A percentile compares a stretch with the other conserved stretches of the same genome.
Conservation (phyloP, 2,113 vertebrate genomes). For the Ptychochromis oligacanthus region DNA sequence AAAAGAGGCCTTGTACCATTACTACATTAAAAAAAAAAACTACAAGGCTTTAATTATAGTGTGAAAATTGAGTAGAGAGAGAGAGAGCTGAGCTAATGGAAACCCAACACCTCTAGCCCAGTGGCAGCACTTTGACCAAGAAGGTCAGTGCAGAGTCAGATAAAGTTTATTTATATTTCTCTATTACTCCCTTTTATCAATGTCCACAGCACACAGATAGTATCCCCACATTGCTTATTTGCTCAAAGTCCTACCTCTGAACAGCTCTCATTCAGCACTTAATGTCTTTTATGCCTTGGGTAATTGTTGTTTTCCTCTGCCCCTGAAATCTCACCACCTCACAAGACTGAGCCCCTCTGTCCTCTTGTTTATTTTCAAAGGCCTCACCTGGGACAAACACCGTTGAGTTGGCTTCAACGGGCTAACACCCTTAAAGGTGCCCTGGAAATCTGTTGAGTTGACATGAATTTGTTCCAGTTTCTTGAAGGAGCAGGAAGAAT, state of each 20-base stretch:
- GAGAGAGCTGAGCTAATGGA: constrained; percentile 41
- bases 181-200: constrained; percentile 65
- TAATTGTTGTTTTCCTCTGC: constrained; percentile 79
- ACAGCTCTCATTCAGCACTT: constrained; percentile 71
- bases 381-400: constrained; percentile 76
- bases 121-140: constrained; percentile 60
- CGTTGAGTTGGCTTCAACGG: constrained; percentile 71
- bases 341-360: constrained; percentile 72
- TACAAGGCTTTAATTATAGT: constrained; percentile 38
- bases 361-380: constrained; percentile 81
- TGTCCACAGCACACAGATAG: constrained; percentile 59
- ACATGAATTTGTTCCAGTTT: constrained; percentile 80
- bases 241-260: constrained; percentile 63
- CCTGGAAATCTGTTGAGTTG: constrained; percentile 75
- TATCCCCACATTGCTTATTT: constrained; percentile 75
- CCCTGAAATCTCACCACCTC: constrained; percentile 71
- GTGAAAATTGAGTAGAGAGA: constrained; percentile 33
- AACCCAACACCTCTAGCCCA: constrained; percentile 68
- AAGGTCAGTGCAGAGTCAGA: constrained; percentile 68
- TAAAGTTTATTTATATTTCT: constrained; percentile 73
- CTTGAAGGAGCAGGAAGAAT: constrained; percentile 73
- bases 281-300: constrained; percentile 70
- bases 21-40: constrained; percentile 8
- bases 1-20: constrained; percentile 29
- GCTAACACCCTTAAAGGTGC: constrained; percentile 65